Evolutionary conservation across 2,888 invertebrate genomes (phyloP).

Genomic region (Muschampia plurimacula): DNA sequence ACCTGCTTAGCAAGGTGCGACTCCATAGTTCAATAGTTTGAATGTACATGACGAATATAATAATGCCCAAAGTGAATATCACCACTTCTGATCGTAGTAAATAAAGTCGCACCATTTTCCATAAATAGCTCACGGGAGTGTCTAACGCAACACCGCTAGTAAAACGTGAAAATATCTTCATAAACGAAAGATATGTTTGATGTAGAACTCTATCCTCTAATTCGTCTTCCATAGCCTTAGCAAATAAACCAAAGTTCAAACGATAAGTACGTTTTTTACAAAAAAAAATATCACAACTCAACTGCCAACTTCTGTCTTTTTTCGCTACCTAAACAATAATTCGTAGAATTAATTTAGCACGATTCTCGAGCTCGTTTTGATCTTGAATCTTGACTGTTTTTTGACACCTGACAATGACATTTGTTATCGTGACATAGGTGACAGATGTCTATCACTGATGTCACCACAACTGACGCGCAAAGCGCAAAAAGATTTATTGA

Average conservation of each 20-base stretch:
- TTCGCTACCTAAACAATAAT: neutral
- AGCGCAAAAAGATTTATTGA: too few relatives aligned
- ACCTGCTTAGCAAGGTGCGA: constrained; percentile 89
- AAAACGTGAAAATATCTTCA: constrained; percentile 94
- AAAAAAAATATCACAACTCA: constrained; percentile 30
- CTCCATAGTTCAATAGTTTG: constrained; percentile 95
- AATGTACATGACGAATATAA: constrained; percentile 91
- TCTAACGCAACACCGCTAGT: constrained; percentile 92
- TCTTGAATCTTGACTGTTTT: too few relatives aligned
- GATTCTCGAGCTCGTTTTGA: neutral
- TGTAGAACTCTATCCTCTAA: constrained; percentile 95
- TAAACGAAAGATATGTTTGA: constrained; percentile 94
- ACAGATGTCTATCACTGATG: too few relatives aligned
- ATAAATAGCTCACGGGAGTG: constrained; percentile 90
- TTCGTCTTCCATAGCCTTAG: constrained; percentile 94
- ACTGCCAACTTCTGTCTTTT: neutral
- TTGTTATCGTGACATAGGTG: too few relatives aligned
- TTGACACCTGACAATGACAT: too few relatives aligned
- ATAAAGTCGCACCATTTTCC: constrained; percentile 92
- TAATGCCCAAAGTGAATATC: constrained; percentile 88
- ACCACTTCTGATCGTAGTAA: constrained; percentile 93
- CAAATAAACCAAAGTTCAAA: constrained; percentile 40
- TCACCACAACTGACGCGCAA: too few relatives aligned
- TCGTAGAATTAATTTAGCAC: neutral
- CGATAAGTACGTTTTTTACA: constrained; percentile 37